These are phyloP conservation scores for Drosophila peninsularis DNA, from an alignment of 2,888 invertebrate species.

Conservation along the genomic window DNA sequence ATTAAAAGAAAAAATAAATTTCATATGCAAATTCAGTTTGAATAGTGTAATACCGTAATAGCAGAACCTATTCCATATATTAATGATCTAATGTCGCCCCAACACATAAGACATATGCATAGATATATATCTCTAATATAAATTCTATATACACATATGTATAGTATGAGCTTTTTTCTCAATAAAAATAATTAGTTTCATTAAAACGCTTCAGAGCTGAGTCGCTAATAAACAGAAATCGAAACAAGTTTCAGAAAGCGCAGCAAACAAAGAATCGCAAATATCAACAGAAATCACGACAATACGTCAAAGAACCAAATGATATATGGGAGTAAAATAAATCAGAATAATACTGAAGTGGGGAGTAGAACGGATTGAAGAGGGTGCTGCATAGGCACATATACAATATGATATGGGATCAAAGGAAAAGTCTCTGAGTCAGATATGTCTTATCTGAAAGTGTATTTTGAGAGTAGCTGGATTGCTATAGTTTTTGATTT, in stretches of 20 bases:
- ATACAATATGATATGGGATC: conserved; percentile 7
- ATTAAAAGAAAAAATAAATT: not conserved
- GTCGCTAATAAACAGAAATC: conserved; percentile 9
- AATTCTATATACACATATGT: conserved; percentile 9
- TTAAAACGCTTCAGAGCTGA: conserved; percentile 24
- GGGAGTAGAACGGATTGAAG: not conserved
- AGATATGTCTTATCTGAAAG: not conserved
- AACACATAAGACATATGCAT: not conserved
- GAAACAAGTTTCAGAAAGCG: conserved; percentile 41
- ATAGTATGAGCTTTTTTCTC: conserved; percentile 5
- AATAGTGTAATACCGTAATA: not conserved
- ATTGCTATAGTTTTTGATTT: not conserved
- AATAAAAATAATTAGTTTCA: conserved; percentile 37
- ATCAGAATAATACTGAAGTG: not conserved
- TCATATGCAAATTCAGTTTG: not conserved
- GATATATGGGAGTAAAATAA: conserved; percentile 14
- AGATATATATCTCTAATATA: not conserved
- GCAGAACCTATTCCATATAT: not conserved
- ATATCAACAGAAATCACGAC: conserved; percentile 32
- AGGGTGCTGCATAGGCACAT: conserved; percentile 9
- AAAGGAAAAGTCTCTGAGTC: not conserved
- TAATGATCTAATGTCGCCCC: not conserved
- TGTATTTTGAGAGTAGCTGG: not conserved
- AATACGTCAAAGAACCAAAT: conserved; percentile 11
- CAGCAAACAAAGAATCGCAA: conserved; percentile 17